These are phyloP conservation scores for Oncorhynchus clarkii DNA, from an alignment of 2,113 vertebrate species.

Conservation along the genomic window DNA sequence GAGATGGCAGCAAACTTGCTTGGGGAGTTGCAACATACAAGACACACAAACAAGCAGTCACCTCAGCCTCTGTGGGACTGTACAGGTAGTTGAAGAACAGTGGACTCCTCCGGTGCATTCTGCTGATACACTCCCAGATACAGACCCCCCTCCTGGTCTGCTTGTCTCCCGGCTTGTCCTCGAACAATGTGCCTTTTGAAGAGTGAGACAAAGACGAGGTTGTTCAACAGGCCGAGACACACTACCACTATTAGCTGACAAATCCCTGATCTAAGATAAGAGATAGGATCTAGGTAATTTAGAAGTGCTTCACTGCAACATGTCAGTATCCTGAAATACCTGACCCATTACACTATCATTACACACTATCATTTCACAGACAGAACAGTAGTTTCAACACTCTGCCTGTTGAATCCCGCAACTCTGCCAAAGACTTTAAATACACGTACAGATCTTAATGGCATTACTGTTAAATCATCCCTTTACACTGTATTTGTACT, in stretches of 20 bases:
- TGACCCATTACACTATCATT: neutral
- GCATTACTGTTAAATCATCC: neutral
- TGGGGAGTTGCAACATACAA: neutral
- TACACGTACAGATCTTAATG: neutral
- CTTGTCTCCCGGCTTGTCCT: conserved; percentile 91
- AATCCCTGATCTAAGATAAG: neutral
- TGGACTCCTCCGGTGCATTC: conserved; percentile 88
- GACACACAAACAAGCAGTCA: conserved; percentile 41
- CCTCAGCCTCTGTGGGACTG: conserved; percentile 82
- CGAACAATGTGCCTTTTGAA: conserved; percentile 86
- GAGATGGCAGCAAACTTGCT: neutral
- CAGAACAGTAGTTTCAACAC: neutral
- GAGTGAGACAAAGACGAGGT: conserved; percentile 35
- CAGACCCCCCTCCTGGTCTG: conserved; percentile 90
- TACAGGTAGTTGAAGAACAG: conserved; percentile 97
- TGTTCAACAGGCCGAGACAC: conserved; percentile 9
- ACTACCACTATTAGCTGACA: neutral
- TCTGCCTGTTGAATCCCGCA: neutral
- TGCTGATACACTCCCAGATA: conserved; percentile 94
- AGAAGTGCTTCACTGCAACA: conserved; percentile 11
- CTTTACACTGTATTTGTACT: conserved; percentile 1
- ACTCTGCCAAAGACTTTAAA: neutral
- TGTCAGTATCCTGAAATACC: neutral
- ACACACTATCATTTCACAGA: neutral
- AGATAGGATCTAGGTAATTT: conserved; percentile 13